Evolutionary conservation across 2,797 vertebrate genomes (phyloP).

Genomic region (Ataeniobius toweri): DNA sequence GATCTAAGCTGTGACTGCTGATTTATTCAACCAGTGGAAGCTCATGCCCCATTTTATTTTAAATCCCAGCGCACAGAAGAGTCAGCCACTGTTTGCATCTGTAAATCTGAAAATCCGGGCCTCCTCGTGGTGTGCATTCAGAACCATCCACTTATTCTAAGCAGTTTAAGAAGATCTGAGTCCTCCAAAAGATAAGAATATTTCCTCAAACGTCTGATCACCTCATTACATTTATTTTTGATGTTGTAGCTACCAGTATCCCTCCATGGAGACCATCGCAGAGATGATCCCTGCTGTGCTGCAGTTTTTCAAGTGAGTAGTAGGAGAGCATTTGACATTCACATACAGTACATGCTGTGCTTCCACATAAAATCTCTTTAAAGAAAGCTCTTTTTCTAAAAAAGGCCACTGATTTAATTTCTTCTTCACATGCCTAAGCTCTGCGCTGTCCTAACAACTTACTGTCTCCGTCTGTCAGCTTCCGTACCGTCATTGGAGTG

Average conservation of each 20-base stretch:
- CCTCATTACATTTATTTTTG: slow-evolving; percentile 1
- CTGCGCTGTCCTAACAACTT: background rate
- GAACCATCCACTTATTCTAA: background rate
- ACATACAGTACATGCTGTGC: background rate
- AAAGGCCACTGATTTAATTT: too few species aligned
- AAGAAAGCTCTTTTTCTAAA: background rate
- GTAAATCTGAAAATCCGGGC: background rate
- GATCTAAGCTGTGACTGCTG: slow-evolving; percentile 17
- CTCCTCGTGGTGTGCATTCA: background rate
- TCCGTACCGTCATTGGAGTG: slow-evolving; percentile 88
- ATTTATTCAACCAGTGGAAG: slow-evolving; percentile 17
- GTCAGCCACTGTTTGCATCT: background rate
- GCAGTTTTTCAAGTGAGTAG: slow-evolving; percentile 91
- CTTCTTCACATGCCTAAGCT: background rate
- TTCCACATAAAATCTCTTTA: background rate
- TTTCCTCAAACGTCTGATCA: background rate
- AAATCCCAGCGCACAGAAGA: slow-evolving; percentile 16
- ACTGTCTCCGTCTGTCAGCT: slow-evolving; percentile 70
- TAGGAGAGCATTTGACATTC: background rate
- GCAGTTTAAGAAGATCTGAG: background rate
- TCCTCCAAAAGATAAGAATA: background rate
- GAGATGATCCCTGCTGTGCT: slow-evolving; percentile 90
- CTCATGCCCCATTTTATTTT: slow-evolving; percentile 11
- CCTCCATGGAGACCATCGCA: slow-evolving; percentile 88
- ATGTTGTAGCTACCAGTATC: slow-evolving; percentile 85